Base-by-base conservation (phyloP, 2,888 invertebrate genomes). In the Plemyria rubiginata region DNA sequence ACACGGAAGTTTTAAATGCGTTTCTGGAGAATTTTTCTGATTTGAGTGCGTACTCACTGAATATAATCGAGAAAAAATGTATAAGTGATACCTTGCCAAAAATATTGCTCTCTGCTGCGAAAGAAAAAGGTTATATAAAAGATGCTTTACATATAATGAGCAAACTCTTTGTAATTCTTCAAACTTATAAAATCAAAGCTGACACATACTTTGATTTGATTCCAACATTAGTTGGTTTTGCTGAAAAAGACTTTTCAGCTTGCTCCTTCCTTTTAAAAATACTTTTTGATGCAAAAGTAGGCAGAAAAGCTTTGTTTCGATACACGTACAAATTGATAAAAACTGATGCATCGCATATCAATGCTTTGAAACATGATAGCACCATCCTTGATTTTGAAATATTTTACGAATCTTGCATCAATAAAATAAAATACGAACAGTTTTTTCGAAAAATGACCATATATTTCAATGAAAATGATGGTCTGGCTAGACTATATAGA, bases 301-400 rank as follows among this genome's bases (percentile, higher is more conserved):
- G 79, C 5, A 82, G 89, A 8, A 80, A 78, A 46, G 71, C 78
- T 54, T 68, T 90, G 3, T 73, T 84, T 28, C 62, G 59, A 4
- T 76, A 78, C 48, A 81, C 81, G 13, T 82, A 86, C 52, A 62
- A 67, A 4, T 61, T 85, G 0, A 70, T 73, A 0, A 76, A 78
- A 46, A 78, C 77, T n/a, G 76, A 83, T 45, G 80, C 71, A 1
- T 83, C 87, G 0, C 85, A 83, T 46, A 1, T 84, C 0, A 90
- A 90, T 62, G 85, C 77, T 0, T 65, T 90, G 11, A 82, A 80
- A 22, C 87, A 89, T 49, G 79, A 87, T 13, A 62, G 72, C 1
- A 54, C 60, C 3, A 65, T 82, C 1, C 70, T 88, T 43, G 58
- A 68, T 43, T 60, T 61, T 41, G 48, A 60, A 11, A 22, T 50